Evolutionary conservation across 1,140 invertebrate genomes (phyloP), one percentile per base, ranked within the genome.

Genomic region (Alviniconcha marisindica): DNA sequence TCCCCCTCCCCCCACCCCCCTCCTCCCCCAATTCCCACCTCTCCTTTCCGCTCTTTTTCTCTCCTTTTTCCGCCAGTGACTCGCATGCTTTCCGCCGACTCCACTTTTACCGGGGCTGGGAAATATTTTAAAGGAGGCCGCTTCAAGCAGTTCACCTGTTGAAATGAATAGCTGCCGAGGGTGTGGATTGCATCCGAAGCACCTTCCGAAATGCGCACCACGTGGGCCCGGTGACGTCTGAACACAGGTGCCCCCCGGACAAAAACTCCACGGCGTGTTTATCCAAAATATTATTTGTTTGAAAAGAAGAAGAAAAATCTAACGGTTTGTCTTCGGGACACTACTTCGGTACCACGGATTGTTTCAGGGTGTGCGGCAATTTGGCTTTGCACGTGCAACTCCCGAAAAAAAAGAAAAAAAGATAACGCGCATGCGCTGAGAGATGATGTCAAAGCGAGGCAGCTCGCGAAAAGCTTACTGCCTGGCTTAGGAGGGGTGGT

Each of bases 251-350:
- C 66, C 28, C 66, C n/a, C 28, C 7, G 36, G 31, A 38, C 36
- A 33, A 71, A 33, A 71, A 74, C 10, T 63, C 60, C 60, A 63
- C 28, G 10, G 38, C 14, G 38, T 74, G 71, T 74, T 74, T 1
- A 74, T 74, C 71, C 71, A 33, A 74, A 74, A 74, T 74, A 74
- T 74, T 74, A 74, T 74, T 74, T 74, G 40, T 74, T 74, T 38
- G 38, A 74, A 74, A 71, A 74, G 38, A 74, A 74, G 38, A 74
- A 44, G 31, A 21, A 24, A 31, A 40, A 44, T 42, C 15, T 71
- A 74, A 42, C 38, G 40, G 40, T 44, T 74, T 71, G 44, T 48
- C 28, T 54, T n/a, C 18, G 51, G 33, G 44, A 78, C 44, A 78
- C 31, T 36, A 38, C 76, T 14, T 44, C 14, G 3, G 0, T 51